A percentile compares a stretch with the other conserved stretches of the same genome.
These are phyloP conservation scores for Gymnoscopelus braueri DNA, from an alignment of 2,797 vertebrate species.

Conservation along the genomic window DNA sequence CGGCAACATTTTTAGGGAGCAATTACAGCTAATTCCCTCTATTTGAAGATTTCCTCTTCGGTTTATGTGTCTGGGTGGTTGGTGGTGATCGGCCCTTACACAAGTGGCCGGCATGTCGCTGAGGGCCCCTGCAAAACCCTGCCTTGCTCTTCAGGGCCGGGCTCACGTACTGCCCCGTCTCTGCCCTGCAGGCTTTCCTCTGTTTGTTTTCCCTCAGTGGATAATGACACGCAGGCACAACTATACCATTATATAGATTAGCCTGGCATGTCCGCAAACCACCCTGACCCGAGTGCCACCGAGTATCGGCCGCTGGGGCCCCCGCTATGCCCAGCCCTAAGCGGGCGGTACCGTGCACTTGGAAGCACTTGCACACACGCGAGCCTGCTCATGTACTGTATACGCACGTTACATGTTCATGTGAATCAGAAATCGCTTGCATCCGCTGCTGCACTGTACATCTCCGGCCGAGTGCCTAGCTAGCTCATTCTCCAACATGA, in stretches of 20 bases:
- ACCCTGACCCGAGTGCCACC: conserved; percentile 10
- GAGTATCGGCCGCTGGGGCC: conserved; percentile 5
- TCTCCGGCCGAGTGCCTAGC: too few relatives aligned
- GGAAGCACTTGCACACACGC: background rate
- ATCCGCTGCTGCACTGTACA: background rate
- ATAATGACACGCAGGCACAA: conserved; percentile 59
- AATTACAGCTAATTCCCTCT: conserved; percentile 69
- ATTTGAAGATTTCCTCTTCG: conserved; percentile 73
- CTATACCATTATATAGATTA: conserved; percentile 55
- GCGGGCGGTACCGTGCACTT: too few relatives aligned
- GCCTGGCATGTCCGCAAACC: conserved; percentile 43
- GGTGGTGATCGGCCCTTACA: conserved; percentile 43
- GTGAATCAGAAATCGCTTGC: background rate
- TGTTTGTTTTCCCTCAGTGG: conserved; percentile 59
- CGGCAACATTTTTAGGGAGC: conserved; percentile 49
- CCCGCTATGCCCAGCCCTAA: background rate
- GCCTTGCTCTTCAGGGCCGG: conserved; percentile 26
- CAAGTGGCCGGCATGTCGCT: conserved; percentile 42
- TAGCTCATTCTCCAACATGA: background rate
- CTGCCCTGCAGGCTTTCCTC: conserved; percentile 14
- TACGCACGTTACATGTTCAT: background rate
- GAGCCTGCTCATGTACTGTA: too few relatives aligned
- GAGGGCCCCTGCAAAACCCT: conserved; percentile 24
- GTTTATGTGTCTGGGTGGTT: conserved; percentile 60
- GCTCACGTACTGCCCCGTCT: conserved; percentile 6